Evolutionary conservation across 2,113 vertebrate species (phyloP).

Genomic region (Callaeas wilsoni): DNA sequence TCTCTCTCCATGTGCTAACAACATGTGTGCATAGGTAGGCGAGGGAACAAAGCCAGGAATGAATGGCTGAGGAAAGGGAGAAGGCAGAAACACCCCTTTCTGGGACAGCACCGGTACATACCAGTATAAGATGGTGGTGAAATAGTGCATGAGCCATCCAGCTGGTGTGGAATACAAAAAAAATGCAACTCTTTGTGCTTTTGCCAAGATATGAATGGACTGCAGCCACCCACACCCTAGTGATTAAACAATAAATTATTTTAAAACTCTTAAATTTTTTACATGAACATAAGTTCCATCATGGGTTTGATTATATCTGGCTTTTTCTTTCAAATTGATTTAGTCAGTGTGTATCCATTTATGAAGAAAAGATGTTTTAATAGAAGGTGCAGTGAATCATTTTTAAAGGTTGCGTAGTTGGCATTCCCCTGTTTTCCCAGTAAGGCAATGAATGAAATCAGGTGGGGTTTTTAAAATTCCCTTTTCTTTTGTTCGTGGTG

Average conservation of each 20-base stretch:
- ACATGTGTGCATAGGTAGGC: background rate
- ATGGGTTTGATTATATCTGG: background rate
- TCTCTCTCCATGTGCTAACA: background rate
- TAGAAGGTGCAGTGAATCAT: background rate
- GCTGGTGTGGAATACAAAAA: background rate
- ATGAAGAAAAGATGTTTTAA: background rate
- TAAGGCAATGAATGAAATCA: background rate
- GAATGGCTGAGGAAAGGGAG: background rate
- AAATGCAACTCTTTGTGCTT: background rate
- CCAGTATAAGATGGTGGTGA: background rate
- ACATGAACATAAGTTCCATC: background rate
- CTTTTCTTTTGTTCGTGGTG: background rate
- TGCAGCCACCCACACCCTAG: background rate
- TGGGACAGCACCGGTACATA: background rate
- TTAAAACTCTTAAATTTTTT: background rate
- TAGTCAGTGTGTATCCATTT: background rate
- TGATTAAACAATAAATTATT: background rate
- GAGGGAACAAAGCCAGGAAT: background rate
- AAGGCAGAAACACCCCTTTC: background rate
- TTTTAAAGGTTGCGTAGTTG: background rate
- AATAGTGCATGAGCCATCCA: background rate
- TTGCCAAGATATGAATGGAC: background rate
- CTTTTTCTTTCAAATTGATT: background rate
- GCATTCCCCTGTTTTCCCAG: conserved; percentile 60
- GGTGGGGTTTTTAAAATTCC: background rate